A percentile compares a stretch with the other conserved stretches of the same genome.
Conservation (phyloP, 2,888 invertebrate species). For the Limnephilus marmoratus region DNA sequence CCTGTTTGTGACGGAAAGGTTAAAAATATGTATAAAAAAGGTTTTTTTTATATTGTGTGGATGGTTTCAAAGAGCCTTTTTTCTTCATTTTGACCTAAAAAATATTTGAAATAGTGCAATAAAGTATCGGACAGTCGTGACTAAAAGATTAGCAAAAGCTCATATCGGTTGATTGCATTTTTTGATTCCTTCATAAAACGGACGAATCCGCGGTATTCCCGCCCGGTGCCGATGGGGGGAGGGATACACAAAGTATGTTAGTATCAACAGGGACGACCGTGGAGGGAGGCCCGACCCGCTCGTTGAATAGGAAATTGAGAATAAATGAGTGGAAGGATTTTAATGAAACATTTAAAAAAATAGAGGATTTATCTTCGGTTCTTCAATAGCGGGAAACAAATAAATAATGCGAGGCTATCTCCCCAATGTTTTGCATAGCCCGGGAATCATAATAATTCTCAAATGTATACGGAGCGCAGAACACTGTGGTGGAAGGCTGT, state of each 20-base stretch:
- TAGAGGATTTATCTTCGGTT: slow-evolving; percentile 64
- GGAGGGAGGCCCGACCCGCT: slow-evolving; percentile 32
- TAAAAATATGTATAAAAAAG: too few relatives aligned
- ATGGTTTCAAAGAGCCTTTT: background rate
- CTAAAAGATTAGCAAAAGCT: slow-evolving; percentile 39
- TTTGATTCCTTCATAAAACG: slow-evolving; percentile 37
- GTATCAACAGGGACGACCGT: background rate
- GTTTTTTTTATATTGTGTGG: background rate
- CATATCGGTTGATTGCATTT: slow-evolving; percentile 41
- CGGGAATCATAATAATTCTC: slow-evolving; percentile 42
- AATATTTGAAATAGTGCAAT: background rate
- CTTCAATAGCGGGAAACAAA: slow-evolving; percentile 62
- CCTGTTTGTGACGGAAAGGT: too few relatives aligned
- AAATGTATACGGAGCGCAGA: slow-evolving; percentile 12
- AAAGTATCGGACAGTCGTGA: background rate
- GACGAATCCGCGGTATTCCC: background rate
- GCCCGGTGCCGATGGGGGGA: slow-evolving; percentile 13
- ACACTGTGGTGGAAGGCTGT: background rate
- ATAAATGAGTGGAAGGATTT: slow-evolving; percentile 68
- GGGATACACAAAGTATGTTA: slow-evolving; percentile 3
- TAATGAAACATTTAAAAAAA: slow-evolving; percentile 66
- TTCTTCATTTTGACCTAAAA: background rate
- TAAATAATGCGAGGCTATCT: slow-evolving; percentile 60
- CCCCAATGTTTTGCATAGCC: slow-evolving; percentile 52
- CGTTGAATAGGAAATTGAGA: slow-evolving; percentile 67